A percentile compares a stretch with the other conserved stretches of the same genome.
These are phyloP conservation scores for Agrochola macilenta DNA, from an alignment of 2,888 invertebrate species.

Conservation along the genomic window DNA sequence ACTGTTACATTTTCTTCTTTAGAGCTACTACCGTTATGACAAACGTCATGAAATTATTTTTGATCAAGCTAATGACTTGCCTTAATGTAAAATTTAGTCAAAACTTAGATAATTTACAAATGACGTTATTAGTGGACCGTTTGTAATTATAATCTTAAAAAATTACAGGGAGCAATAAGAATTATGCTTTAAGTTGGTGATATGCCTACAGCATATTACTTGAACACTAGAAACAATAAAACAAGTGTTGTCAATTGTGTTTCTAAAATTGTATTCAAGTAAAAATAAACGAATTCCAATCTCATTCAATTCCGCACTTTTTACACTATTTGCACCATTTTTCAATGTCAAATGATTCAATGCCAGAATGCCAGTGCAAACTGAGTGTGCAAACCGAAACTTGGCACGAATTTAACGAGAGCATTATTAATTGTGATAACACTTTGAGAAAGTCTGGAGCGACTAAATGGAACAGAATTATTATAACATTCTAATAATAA, in stretches of 20 bases:
- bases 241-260: background rate
- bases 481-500: slow-evolving; percentile 40
- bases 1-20: background rate
- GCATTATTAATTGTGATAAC: slow-evolving; percentile 56
- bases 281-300: slow-evolving; percentile 44
- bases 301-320: slow-evolving; percentile 25
- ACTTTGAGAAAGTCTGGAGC: slow-evolving; percentile 46
- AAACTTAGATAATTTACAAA: background rate
- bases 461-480: slow-evolving; percentile 37
- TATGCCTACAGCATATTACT: background rate
- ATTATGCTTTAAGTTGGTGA: background rate
- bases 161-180: background rate
- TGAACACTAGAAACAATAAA: background rate
- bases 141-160: background rate
- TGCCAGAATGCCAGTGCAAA: slow-evolving; percentile 50
- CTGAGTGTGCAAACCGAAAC: slow-evolving; percentile 47
- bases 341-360: slow-evolving; percentile 60
- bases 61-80: background rate
- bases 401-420: slow-evolving; percentile 55
- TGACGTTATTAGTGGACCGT: background rate
- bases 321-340: slow-evolving; percentile 43
- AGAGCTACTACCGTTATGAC: background rate
- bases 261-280: slow-evolving; percentile 14
- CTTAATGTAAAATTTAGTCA: background rate
- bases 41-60: too few species aligned